Evolutionary conservation across 2,113 vertebrate genomes (phyloP).

Genomic region (Terrapene triunguis): DNA sequence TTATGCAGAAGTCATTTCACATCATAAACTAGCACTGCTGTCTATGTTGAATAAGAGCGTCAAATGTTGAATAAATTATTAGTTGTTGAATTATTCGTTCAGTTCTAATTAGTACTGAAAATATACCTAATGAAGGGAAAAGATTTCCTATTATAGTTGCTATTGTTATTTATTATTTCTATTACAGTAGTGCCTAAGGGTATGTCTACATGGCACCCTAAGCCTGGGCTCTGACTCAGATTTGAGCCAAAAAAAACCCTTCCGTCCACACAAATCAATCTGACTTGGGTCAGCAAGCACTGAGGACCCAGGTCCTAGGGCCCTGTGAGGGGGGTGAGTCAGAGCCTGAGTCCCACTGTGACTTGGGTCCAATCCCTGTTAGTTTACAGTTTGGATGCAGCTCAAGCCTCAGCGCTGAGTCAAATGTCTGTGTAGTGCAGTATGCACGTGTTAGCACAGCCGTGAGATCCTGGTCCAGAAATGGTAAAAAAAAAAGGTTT

Average conservation of each 20-base stretch:
- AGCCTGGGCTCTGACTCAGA: neutral
- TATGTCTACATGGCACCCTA: neutral
- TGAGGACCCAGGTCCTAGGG: neutral
- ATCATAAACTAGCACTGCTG: conserved; percentile 5
- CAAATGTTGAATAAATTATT: neutral
- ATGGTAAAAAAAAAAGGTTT: no score
- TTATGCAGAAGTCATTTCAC: conserved; percentile 1
- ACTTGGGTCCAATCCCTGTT: neutral
- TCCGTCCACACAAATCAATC: neutral
- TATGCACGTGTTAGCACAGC: no score
- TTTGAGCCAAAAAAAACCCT: neutral
- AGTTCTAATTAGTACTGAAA: conserved; percentile 21
- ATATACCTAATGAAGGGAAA: neutral
- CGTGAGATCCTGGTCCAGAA: no score
- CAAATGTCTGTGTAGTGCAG: no score
- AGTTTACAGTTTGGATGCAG: no score
- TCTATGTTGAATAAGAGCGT: neutral
- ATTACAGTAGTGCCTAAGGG: neutral
- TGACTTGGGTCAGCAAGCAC: neutral
- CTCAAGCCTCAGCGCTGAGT: no score
- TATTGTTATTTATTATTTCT: neutral
- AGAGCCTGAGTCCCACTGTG: neutral
- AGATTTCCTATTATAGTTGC: neutral
- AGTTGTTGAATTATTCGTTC: neutral
- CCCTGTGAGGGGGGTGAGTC: neutral